phyloP scores from a whole-genome alignment of 35 echinoderm and acorn worm species.

The Eucidaris tribuloides region DNA sequence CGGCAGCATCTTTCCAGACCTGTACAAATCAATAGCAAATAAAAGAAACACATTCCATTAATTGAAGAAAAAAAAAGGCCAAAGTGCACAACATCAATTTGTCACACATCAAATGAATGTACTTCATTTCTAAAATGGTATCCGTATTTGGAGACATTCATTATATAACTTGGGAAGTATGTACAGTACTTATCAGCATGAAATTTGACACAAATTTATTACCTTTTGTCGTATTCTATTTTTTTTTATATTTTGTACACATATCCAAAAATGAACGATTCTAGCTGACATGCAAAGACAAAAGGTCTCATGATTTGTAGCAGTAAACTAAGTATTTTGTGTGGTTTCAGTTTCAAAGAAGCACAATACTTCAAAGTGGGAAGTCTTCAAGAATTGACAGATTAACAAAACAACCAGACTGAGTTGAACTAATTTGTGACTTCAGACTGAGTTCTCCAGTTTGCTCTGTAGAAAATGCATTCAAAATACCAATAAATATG shows the following conservation, averaged over 20 bases:
- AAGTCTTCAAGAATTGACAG: not conserved
- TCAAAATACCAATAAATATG: not conserved
- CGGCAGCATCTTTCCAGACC: slow-evolving; percentile 98
- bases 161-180: not conserved
- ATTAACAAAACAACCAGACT: not conserved
- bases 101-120: too few relatives aligned
- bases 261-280: too few relatives aligned
- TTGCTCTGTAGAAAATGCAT: not conserved
- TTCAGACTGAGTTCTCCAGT: not conserved
- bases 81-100: not conserved
- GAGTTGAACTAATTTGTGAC: not conserved
- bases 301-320: too few relatives aligned
- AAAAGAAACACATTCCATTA: not conserved
- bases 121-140: not conserved
- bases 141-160: not conserved
- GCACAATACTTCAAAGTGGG: not conserved
- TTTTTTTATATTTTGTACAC: too few relatives aligned
- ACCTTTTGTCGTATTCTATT: too few relatives aligned
- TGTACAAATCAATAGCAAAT: slow-evolving; percentile 3
- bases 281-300: too few relatives aligned
- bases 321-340: too few relatives aligned
- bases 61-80: not conserved
- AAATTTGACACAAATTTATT: not conserved
- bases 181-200: not conserved
- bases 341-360: too few relatives aligned